These are phyloP conservation scores for Seira sanloemensis DNA, from an alignment of 2,888 invertebrate species.

Conservation along the genomic window DNA sequence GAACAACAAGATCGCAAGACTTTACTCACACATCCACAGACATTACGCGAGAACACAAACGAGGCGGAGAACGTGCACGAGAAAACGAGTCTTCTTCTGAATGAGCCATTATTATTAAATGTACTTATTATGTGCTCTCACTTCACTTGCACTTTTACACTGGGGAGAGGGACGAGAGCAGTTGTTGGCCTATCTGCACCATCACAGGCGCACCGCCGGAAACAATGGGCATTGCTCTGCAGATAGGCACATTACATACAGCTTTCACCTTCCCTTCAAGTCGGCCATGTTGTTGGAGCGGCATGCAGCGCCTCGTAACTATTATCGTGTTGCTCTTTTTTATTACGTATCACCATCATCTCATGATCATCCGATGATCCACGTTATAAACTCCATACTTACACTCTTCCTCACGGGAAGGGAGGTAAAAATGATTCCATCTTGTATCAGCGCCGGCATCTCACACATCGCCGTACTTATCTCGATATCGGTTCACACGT, in stretches of 20 bases:
- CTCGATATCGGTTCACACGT: background rate
- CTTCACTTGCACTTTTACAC: conserved; percentile 1
- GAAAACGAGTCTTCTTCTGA: conserved; percentile 11
- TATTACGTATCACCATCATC: conserved; percentile 26
- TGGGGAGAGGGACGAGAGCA: no score
- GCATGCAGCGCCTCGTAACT: no score
- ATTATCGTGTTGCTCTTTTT: conserved; percentile 14
- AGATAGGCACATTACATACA: conserved; percentile 1
- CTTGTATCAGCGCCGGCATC: background rate
- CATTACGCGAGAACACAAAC: conserved; percentile 31
- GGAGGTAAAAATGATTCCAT: background rate
- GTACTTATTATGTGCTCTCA: background rate
- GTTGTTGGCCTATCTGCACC: no score
- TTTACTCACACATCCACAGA: background rate
- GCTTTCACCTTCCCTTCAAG: background rate
- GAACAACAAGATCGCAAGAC: background rate
- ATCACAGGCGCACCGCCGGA: background rate
- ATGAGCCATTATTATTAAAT: conserved; percentile 34
- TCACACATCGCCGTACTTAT: background rate
- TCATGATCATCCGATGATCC: background rate
- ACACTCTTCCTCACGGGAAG: background rate
- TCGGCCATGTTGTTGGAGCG: no score
- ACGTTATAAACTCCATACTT: background rate
- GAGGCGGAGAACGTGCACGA: conserved; percentile 2
- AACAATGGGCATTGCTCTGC: background rate